Evolutionary conservation across 2,888 invertebrate species (phyloP), one percentile per base, ranked within the genome.

Genomic region (Drosophila anomalipes): DNA sequence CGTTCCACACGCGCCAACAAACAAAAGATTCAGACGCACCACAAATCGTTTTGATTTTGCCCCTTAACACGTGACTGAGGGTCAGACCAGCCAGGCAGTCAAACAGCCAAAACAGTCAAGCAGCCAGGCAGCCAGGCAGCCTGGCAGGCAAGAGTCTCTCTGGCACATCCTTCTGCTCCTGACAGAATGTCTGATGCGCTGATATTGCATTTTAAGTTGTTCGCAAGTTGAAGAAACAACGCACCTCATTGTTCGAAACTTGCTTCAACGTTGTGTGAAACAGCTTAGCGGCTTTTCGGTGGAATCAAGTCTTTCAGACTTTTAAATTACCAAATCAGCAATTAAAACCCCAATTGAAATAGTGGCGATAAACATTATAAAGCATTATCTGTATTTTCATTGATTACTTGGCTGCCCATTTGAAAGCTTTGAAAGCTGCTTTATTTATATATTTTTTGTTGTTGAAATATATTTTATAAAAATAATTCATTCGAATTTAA

Each of bases 21-120:
- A 90, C 86, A 90, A 86, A 88, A 83, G 89, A 87, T 73, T 83
- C 72, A 64, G 58, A 74, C 66, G 77, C 65, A 68, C 74, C 81
- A 51, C 83, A 82, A 86, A 86, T 77, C 72, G 84, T 68, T 89
- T 85, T 85, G 85, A 83, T 78, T 89, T 88, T 77, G 60, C 47
- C 75, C 53, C 75, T 28, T 19, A 19, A 82, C 75, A 71, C 74
- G 74, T 85, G 89, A 86, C 87, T 87, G 71, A 60, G 64, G 64
- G 77, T 77, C 63, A 73, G 53, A 47, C 47, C 47, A 26, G 16
- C 33, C 49, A 60, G 19, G 28, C 63, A 19, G 39, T 39, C 37
- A 39, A n/a, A 4, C 41, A 44, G 41, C 2, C 10, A 44, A n/a
- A n/a, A n/a, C n/a, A n/a, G n/a, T n/a, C n/a, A n/a, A n/a, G 35